phyloP scores from a whole-genome alignment of 2,113 vertebrate species.

The Phodopus roborovskii region DNA sequence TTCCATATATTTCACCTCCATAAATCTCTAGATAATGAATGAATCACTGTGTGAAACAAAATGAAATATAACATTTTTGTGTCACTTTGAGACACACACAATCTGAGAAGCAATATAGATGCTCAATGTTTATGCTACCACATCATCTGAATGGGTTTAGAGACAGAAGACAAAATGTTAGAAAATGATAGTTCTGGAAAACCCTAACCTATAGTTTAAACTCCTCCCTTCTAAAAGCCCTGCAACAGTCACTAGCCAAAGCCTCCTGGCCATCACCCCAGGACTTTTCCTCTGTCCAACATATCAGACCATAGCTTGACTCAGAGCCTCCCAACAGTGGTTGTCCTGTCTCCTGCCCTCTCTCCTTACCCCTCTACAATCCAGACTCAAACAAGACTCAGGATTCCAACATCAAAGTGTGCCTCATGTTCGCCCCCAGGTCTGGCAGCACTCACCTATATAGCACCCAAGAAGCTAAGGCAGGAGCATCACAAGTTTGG shows the following conservation, averaged over 20 bases:
- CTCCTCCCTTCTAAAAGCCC: background rate
- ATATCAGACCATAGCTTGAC: background rate
- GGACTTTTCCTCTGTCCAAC: background rate
- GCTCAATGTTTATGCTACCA: background rate
- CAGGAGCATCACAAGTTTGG: background rate
- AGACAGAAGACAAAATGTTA: slow-evolving; percentile 12
- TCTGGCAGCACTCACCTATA: background rate
- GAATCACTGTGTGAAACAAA: background rate
- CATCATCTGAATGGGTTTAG: background rate
- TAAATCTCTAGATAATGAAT: background rate
- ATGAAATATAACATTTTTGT: background rate
- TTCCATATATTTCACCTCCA: background rate
- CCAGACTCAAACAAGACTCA: background rate
- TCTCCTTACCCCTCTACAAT: background rate
- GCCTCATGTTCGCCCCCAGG: background rate
- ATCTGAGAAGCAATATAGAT: background rate
- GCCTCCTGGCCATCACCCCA: background rate
- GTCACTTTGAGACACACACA: background rate
- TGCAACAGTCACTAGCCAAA: background rate
- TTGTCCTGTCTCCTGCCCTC: background rate
- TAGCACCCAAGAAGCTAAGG: background rate
- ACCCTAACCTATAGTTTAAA: slow-evolving; percentile 7
- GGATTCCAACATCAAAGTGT: background rate
- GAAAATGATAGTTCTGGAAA: slow-evolving; percentile 34
- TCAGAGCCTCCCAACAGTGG: background rate